A percentile compares a stretch with the other conserved stretches of the same genome.
phyloP scores from a whole-genome alignment of 1,140 invertebrate species.

The Trigoniulus corallinus region DNA sequence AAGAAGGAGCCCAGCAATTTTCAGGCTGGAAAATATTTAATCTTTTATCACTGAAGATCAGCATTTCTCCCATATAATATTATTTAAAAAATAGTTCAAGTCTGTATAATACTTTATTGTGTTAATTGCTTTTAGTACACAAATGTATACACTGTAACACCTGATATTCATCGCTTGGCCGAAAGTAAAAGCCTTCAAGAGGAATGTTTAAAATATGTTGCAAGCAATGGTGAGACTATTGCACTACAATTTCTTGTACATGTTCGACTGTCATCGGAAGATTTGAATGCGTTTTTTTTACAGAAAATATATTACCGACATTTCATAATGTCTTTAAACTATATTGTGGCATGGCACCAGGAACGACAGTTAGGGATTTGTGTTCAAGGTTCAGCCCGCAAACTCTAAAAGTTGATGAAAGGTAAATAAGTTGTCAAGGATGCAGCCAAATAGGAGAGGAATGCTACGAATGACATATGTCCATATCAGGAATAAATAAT shows the following conservation, averaged over 20 bases:
- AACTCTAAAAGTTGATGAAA: slow-evolving; percentile 35
- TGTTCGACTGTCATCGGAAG: not conserved
- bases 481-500: no score
- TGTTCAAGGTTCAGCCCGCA: slow-evolving; percentile 63
- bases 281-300: not conserved
- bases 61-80: no score
- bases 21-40: no score
- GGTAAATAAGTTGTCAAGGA: no score
- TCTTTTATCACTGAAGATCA: no score
- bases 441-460: no score
- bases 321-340: slow-evolving; percentile 60
- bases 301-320: slow-evolving; percentile 37
- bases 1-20: no score
- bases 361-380: slow-evolving; percentile 64
- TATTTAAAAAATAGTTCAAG: not conserved
- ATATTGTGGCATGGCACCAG: slow-evolving; percentile 65
- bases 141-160: slow-evolving; percentile 77
- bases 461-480: no score
- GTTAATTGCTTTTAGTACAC: slow-evolving; percentile 41
- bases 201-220: slow-evolving; percentile 54
- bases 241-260: no score
- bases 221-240: no score
- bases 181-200: slow-evolving; percentile 47
- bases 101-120: slow-evolving; percentile 5
- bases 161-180: slow-evolving; percentile 41